Base-by-base conservation (phyloP, 2,888 invertebrate species). In the Chrysolina oricalcia region DNA sequence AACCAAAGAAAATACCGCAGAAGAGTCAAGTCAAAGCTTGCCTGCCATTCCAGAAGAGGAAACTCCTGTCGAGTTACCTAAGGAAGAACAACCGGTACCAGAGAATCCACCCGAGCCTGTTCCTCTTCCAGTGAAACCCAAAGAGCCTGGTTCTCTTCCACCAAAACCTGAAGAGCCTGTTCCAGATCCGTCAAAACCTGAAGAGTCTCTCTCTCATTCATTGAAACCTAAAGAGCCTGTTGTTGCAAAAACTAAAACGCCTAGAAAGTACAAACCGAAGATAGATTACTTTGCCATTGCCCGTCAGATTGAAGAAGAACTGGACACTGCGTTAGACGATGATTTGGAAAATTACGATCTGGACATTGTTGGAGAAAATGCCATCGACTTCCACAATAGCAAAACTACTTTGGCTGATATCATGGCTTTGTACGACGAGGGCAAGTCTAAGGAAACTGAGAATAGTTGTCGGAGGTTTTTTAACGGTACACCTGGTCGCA, bases 291-390 rank as follows among this genome's bases (percentile, higher is more conserved):
- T 79, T 27, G 75, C 87, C 41, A 87, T 90, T n/a, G 89, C 87
- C 0, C 88, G 85, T 23, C 89, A 86, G 68, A 89, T 91, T 40
- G 90, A 90, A 41, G 89, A 90, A 2, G 88, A 90, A 86, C 81
- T 90, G 1, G 84, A 84, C 48, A 80, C 80, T 6, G 82, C 80
- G 10, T 69, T 82, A 17, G 80, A 82, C 23, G 83, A 83, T 13
- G 72, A 79, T 53, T 70, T 81, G 17, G 80, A 81, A 17, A 77
- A 81, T 17, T 65, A 76, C 6, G 79, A 81, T n/a, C 23, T 80
- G 6, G 81, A 83, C 13, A 76, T 83, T n/a, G 78, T 77, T 73
- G 85, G 90, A 63, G 83, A 83, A 50, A 89, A 89, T 77, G 85
- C 86, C 72, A 87, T 89, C 77, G 83, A 89, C 40, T 85, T 85